Evolutionary conservation across 2,797 vertebrate genomes (phyloP).

Genomic region (Pteronotus mesoamericanus): DNA sequence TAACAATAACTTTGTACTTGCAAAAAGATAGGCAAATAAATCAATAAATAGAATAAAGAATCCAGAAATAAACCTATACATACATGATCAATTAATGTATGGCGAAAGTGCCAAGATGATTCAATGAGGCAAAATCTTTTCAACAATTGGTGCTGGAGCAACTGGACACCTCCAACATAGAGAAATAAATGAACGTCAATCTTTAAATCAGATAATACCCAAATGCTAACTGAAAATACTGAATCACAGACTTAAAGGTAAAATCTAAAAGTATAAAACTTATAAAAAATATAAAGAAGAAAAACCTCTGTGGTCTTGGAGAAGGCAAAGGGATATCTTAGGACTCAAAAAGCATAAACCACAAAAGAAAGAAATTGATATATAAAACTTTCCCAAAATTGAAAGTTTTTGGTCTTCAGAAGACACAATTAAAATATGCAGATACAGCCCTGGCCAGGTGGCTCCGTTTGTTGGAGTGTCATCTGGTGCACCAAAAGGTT

Average conservation of each 20-base stretch:
- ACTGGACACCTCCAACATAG: not conserved
- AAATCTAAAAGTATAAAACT: not conserved
- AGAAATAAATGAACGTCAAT: not conserved
- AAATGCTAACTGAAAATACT: not conserved
- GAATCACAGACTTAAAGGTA: not conserved
- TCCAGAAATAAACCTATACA: not conserved
- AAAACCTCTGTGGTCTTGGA: not conserved
- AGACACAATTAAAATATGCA: not conserved
- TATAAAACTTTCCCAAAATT: not conserved
- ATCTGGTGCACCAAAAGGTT: not conserved
- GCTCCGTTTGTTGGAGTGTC: not conserved
- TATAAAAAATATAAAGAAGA: not conserved
- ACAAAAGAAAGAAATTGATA: not conserved
- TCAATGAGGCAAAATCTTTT: not conserved
- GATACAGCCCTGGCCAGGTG: not conserved
- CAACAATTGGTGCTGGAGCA: not conserved
- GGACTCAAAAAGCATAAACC: not conserved
- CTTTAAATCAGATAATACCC: not conserved
- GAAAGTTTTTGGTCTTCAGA: not conserved
- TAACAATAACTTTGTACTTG: not conserved
- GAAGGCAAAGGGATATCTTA: not conserved
- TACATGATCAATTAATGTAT: not conserved
- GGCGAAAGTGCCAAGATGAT: not conserved
- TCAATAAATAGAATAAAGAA: not conserved
- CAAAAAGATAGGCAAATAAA: not conserved